Evolutionary conservation across 1,140 invertebrate species (phyloP).

Genomic region (Penaeus indicus): DNA sequence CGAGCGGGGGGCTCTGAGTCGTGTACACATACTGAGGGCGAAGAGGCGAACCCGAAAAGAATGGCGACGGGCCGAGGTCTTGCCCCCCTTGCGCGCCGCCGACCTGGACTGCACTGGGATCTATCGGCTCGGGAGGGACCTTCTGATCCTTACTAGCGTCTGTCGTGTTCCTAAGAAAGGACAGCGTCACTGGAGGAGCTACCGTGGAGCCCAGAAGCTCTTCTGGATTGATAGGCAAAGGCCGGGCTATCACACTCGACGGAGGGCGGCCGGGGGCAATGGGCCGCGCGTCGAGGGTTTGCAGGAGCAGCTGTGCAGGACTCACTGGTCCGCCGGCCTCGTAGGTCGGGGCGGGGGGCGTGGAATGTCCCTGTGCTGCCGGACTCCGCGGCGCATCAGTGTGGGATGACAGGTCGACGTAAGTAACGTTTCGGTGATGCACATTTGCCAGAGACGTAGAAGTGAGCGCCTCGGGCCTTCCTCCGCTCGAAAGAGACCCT

Average conservation of each 20-base stretch:
- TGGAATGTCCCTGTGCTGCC: neutral
- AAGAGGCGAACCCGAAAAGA: constrained; percentile 10
- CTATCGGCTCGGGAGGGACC: neutral
- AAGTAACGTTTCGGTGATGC: constrained; percentile 19
- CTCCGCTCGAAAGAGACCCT: too few species aligned
- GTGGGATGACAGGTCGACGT: neutral
- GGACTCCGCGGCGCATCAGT: neutral
- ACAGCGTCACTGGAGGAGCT: neutral
- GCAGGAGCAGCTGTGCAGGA: constrained; percentile 33
- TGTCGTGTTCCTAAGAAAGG: neutral
- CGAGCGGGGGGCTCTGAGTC: neutral
- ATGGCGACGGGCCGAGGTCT: constrained; percentile 15
- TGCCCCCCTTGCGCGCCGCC: neutral
- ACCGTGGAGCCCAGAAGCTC: neutral
- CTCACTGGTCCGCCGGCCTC: constrained; percentile 10
- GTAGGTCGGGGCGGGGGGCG: neutral
- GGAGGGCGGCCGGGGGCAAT: constrained; percentile 32
- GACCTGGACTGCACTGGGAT: neutral
- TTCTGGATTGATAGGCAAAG: constrained; percentile 16
- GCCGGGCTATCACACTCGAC: constrained; percentile 35
- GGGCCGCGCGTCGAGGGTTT: neutral
- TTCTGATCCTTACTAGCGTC: too few species aligned
- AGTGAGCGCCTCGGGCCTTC: constrained; percentile 24
- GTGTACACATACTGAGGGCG: constrained; percentile 28
- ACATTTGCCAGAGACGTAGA: constrained; percentile 39